Evolutionary conservation across 2,797 vertebrate species (phyloP).

Genomic region (Rhinophrynus dorsalis): DNA sequence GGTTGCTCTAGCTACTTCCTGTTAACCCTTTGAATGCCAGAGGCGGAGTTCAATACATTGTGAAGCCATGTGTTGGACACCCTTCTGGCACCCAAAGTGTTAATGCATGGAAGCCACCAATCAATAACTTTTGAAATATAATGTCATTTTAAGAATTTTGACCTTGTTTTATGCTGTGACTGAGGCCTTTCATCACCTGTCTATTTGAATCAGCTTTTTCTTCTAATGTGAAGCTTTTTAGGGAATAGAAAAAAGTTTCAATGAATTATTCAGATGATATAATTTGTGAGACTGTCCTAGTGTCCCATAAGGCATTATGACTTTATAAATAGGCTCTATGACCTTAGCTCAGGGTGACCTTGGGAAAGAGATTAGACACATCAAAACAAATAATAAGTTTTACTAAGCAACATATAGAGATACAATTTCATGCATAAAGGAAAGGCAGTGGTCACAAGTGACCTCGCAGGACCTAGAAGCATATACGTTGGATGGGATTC

Average conservation of each 20-base stretch:
- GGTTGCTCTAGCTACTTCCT: too few relatives aligned
- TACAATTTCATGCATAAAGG: constrained; percentile 3
- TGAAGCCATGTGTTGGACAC: too few relatives aligned
- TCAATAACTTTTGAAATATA: constrained; percentile 40
- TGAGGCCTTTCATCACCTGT: constrained; percentile 44
- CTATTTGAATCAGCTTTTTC: constrained; percentile 45
- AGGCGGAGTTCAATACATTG: too few relatives aligned
- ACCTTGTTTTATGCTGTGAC: constrained; percentile 46
- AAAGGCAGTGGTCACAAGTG: background rate
- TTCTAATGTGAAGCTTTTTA: constrained; percentile 41
- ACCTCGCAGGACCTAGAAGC: constrained; percentile 37
- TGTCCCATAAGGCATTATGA: constrained; percentile 37
- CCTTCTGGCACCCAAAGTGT: too few relatives aligned
- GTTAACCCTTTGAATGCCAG: too few relatives aligned
- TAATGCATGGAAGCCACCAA: constrained; percentile 34
- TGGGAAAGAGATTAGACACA: constrained; percentile 18
- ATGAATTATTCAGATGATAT: constrained; percentile 47
- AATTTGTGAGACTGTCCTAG: constrained; percentile 35
- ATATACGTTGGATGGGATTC: constrained; percentile 25
- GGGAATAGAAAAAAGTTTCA: constrained; percentile 45
- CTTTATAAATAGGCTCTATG: constrained; percentile 41
- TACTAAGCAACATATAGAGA: constrained; percentile 18
- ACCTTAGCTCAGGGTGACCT: constrained; percentile 34
- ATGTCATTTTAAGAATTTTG: constrained; percentile 37
- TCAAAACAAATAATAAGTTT: constrained; percentile 23